Conservation (phyloP, 2,113 vertebrate species). For the Corydoras maculifer region DNA sequence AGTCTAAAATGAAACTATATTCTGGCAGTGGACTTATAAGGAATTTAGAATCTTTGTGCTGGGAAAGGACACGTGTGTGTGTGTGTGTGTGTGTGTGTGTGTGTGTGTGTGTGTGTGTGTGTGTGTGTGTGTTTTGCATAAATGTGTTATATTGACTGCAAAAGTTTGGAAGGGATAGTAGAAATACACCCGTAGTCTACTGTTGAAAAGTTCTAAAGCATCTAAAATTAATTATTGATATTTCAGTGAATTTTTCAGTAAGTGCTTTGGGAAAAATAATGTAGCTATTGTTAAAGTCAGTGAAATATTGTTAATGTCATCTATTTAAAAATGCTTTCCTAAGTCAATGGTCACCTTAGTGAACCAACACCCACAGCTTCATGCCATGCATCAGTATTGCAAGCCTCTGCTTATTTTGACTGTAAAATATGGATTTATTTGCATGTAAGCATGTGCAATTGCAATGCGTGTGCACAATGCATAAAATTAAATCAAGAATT, state of each 20-base stretch:
- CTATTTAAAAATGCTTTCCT: no score
- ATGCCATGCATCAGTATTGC: neutral
- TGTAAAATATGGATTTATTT: constrained; percentile 3
- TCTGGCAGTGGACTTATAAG: constrained; percentile 43
- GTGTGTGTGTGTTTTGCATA: no score
- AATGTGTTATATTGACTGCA: no score
- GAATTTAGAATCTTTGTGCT: constrained; percentile 11
- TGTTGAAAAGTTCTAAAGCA: constrained; percentile 25
- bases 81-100: constrained; percentile 17
- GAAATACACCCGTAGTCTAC: constrained; percentile 14
- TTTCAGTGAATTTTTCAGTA: neutral
- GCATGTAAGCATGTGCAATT: no score
- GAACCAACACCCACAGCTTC: neutral
- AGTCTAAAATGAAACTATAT: constrained; percentile 61
- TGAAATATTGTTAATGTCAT: neutral
- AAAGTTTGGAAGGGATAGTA: neutral
- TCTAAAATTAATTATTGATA: constrained; percentile 8
- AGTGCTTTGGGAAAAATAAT: neutral
- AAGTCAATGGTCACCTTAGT: neutral
- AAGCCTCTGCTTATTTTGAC: neutral
- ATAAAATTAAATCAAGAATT: no score
- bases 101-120: constrained; percentile 24
- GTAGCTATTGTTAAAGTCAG: neutral
- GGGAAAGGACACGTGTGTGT: neutral
- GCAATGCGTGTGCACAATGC: no score